Percentiles rank a stretch among this genome's conserved stretches.
These are phyloP conservation scores for Orchestia grillus DNA, from an alignment of 1,140 invertebrate species.

Conservation along the genomic window DNA sequence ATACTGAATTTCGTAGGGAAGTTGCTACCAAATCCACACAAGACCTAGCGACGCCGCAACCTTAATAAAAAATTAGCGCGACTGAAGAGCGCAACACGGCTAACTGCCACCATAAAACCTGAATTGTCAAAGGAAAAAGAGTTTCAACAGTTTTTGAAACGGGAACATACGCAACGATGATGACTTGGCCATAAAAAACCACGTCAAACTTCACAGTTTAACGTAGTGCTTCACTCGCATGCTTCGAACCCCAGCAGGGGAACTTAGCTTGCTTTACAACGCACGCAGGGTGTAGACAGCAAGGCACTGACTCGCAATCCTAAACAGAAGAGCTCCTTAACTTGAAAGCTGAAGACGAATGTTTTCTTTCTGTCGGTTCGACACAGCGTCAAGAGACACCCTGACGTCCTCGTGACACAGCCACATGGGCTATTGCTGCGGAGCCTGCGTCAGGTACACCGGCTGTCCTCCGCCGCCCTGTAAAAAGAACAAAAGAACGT, in stretches of 20 bases:
- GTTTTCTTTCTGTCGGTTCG: not conserved
- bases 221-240: not conserved
- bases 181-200: not conserved
- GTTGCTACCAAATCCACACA: too few relatives aligned
- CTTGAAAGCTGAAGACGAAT: not conserved
- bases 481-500: not conserved
- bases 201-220: too few relatives aligned
- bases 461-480: conserved; percentile 53
- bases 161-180: not conserved
- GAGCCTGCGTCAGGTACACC: conserved; percentile 57
- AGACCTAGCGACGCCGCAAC: too few relatives aligned
- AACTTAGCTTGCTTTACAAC: not conserved
- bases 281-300: not conserved
- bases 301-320: not conserved
- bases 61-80: too few relatives aligned
- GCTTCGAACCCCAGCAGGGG: not conserved
- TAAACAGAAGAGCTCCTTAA: not conserved
- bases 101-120: not conserved
- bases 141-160: not conserved
- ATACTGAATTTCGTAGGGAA: too few relatives aligned
- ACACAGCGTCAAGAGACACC: not conserved
- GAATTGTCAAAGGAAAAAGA: not conserved
- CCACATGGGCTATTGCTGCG: not conserved
- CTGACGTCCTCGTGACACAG: not conserved
- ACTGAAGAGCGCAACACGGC: not conserved